These are phyloP conservation scores for Nothoprocta perdicaria DNA, from an alignment of 2,113 vertebrate species.

Conservation along the genomic window DNA sequence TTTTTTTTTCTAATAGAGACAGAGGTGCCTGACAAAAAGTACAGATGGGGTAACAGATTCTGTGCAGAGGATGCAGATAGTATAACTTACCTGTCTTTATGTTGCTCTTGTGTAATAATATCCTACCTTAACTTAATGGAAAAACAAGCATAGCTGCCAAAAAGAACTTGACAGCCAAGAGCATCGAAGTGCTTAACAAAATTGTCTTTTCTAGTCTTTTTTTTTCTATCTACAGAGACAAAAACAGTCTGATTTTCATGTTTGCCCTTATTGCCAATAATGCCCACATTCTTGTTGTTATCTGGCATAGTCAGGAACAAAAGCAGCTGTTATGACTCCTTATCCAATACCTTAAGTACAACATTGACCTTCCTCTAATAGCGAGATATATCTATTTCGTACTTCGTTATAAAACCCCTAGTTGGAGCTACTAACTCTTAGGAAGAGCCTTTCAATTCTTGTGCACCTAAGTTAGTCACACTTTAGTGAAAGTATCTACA, in stretches of 20 bases:
- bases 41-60: background rate
- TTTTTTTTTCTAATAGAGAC: background rate
- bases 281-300: background rate
- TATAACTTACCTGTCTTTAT: background rate
- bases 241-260: background rate
- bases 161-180: background rate
- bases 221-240: background rate
- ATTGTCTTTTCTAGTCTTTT: background rate
- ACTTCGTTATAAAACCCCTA: slow-evolving; percentile 26
- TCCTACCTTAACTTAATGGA: background rate
- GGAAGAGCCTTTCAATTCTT: slow-evolving; percentile 31
- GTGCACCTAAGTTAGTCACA: background rate
- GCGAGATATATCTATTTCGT: background rate
- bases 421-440: slow-evolving; percentile 8
- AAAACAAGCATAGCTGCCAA: background rate
- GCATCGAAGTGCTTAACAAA: background rate
- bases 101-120: background rate
- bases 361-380: slow-evolving; percentile 18
- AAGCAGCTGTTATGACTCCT: slow-evolving; percentile 45
- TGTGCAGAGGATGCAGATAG: no score
- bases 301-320: slow-evolving; percentile 39
- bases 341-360: slow-evolving; percentile 35
- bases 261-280: slow-evolving; percentile 16
- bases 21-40: background rate
- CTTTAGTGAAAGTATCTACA: slow-evolving; percentile 34